Evolutionary conservation across 2,113 vertebrate genomes (phyloP).

Genomic region (Glaucidium brasilianum): DNA sequence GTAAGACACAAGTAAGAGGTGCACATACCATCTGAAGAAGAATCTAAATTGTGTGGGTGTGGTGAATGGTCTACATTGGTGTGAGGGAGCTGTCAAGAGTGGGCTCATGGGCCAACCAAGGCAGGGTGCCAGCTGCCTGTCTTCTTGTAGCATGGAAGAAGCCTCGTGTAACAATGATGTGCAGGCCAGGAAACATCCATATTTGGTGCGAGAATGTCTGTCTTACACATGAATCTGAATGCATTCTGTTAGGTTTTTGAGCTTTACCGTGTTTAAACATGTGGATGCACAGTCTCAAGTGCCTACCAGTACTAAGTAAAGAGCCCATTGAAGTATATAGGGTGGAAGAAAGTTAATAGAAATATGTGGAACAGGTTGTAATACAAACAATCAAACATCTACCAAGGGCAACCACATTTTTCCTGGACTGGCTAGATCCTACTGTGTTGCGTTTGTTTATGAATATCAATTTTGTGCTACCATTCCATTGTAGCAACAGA

Average conservation of each 20-base stretch:
- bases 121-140: neutral
- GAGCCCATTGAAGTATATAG: neutral
- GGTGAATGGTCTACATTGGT: neutral
- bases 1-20: neutral
- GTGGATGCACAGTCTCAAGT: neutral
- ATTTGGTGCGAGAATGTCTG: neutral
- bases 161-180: neutral
- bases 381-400: neutral
- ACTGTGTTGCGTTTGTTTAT: neutral
- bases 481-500: neutral
- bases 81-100: neutral
- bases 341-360: neutral
- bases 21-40: neutral
- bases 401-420: neutral
- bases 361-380: neutral
- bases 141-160: neutral
- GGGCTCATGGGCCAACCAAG: neutral
- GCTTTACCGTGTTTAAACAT: neutral
- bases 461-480: neutral
- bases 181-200: neutral
- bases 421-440: neutral
- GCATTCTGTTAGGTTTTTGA: neutral
- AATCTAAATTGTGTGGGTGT: neutral
- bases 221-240: neutral
- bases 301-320: neutral